Percentiles rank a stretch among this genome's conserved stretches.
These are phyloP conservation scores for Eufriesea mexicana DNA, from an alignment of 1,140 invertebrate species.

Conservation along the genomic window DNA sequence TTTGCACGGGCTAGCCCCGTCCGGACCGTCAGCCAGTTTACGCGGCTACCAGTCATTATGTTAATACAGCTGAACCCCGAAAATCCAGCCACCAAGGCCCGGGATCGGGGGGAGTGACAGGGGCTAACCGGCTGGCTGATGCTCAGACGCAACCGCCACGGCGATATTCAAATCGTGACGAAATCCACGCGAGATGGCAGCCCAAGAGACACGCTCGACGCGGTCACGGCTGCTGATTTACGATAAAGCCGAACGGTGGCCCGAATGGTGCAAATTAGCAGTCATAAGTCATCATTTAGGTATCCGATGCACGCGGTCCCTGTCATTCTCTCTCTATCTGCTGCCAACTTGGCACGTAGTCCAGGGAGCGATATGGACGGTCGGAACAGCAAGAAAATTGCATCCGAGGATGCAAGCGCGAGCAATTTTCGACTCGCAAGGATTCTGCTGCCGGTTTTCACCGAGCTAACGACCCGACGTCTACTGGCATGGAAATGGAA, in stretches of 20 bases:
- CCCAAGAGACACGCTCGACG: conserved; percentile 11
- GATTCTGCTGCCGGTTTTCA: conserved; percentile 28
- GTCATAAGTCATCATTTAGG: conserved; percentile 56
- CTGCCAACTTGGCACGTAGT: too few species aligned
- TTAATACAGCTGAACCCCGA: conserved; percentile 58
- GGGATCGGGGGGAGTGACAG: background rate
- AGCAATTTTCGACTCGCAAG: conserved; percentile 52
- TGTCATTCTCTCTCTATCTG: too few species aligned
- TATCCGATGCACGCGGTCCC: conserved; percentile 19
- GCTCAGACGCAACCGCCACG: conserved; percentile 14
- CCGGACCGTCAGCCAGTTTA: conserved; percentile 66
- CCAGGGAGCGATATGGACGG: background rate
- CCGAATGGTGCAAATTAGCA: conserved; percentile 55
- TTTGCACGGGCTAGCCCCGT: background rate
- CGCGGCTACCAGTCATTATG: conserved; percentile 72
- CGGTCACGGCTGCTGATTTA: conserved; percentile 44
- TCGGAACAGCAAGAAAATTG: conserved; percentile 45
- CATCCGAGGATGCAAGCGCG: conserved; percentile 39
- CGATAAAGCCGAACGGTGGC: conserved; percentile 30
- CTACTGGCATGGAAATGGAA: conserved; percentile 45
- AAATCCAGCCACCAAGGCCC: conserved; percentile 28
- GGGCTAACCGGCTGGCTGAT: background rate
- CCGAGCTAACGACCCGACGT: conserved; percentile 34
- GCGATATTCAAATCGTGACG: conserved; percentile 52
- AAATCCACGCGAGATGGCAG: conserved; percentile 13